Evolutionary conservation across 1,140 invertebrate genomes (phyloP).

Genomic region (Halyomorpha halys): DNA sequence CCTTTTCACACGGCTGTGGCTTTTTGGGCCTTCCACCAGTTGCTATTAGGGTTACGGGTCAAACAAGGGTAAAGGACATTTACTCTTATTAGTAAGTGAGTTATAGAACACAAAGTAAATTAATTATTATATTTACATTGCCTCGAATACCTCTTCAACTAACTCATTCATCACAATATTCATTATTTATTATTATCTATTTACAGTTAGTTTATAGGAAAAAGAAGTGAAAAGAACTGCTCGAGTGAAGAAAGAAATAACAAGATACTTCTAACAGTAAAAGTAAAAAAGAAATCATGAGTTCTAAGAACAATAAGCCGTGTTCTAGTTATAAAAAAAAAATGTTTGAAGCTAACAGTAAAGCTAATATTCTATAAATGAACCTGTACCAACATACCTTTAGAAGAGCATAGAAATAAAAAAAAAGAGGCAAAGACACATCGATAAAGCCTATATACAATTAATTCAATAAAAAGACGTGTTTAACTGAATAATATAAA

Average conservation of each 20-base stretch:
- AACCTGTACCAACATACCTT: too few species aligned
- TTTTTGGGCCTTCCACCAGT: constrained; percentile 46
- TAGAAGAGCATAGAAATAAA: too few species aligned
- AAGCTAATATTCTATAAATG: too few species aligned
- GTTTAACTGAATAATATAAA: background rate
- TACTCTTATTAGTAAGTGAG: constrained; percentile 12
- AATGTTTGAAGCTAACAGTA: too few species aligned
- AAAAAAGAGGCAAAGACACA: background rate
- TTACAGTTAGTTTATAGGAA: background rate
- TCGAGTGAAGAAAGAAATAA: background rate
- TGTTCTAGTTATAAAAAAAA: too few species aligned
- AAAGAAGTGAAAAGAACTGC: background rate
- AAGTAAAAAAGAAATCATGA: too few species aligned
- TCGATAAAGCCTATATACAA: constrained; percentile 6
- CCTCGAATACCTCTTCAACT: background rate
- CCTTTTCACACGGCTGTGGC: constrained; percentile 57
- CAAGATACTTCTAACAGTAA: background rate
- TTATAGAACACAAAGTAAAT: too few species aligned
- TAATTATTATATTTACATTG: constrained; percentile 7
- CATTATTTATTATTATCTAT: background rate
- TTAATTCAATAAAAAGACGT: background rate
- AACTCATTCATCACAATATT: background rate
- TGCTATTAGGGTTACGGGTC: constrained; percentile 21
- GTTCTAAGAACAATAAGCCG: too few species aligned
- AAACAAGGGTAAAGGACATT: constrained; percentile 5